These are phyloP conservation scores for Lordiphosa collinella DNA, from an alignment of 1,140 invertebrate species.

Conservation along the genomic window DNA sequence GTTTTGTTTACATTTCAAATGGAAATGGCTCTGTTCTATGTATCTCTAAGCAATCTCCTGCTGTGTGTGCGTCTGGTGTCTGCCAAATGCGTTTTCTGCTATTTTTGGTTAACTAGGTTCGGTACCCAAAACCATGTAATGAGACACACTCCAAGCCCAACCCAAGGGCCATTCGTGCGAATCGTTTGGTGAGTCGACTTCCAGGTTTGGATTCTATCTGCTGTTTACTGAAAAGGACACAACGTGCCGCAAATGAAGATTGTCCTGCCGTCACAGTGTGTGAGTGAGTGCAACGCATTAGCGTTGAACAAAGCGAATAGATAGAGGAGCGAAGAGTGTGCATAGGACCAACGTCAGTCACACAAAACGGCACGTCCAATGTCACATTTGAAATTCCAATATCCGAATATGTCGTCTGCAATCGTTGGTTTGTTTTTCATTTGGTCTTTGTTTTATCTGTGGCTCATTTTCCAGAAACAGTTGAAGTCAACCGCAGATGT, in stretches of 20 bases:
- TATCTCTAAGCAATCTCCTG: slow-evolving; percentile 37
- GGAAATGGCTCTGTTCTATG: slow-evolving; percentile 54
- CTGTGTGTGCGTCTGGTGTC: slow-evolving; percentile 21
- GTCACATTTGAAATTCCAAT: slow-evolving; percentile 49
- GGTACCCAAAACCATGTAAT: slow-evolving; percentile 18
- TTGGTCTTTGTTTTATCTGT: not conserved
- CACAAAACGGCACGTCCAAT: slow-evolving; percentile 34
- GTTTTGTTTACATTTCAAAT: slow-evolving; percentile 71
- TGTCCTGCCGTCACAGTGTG: slow-evolving; percentile 1
- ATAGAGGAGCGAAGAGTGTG: slow-evolving; percentile 8
- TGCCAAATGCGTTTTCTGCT: slow-evolving; percentile 63
- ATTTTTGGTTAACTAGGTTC: slow-evolving; percentile 34
- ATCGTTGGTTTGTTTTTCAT: not conserved
- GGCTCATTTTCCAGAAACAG: not conserved
- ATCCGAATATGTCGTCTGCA: slow-evolving; percentile 31
- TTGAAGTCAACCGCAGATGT: not conserved
- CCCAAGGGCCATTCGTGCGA: slow-evolving; percentile 30
- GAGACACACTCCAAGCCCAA: slow-evolving; percentile 18
- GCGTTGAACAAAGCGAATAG: slow-evolving; percentile 23
- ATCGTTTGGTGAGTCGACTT: slow-evolving; percentile 38
- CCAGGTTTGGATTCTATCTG: slow-evolving; percentile 8
- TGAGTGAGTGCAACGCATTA: slow-evolving; percentile 25
- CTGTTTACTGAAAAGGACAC: slow-evolving; percentile 12
- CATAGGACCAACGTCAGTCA: slow-evolving; percentile 17
- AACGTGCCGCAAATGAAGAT: slow-evolving; percentile 59